phyloP scores from a whole-genome alignment of 2,888 invertebrate species.

The Heliothis peltigera region DNA sequence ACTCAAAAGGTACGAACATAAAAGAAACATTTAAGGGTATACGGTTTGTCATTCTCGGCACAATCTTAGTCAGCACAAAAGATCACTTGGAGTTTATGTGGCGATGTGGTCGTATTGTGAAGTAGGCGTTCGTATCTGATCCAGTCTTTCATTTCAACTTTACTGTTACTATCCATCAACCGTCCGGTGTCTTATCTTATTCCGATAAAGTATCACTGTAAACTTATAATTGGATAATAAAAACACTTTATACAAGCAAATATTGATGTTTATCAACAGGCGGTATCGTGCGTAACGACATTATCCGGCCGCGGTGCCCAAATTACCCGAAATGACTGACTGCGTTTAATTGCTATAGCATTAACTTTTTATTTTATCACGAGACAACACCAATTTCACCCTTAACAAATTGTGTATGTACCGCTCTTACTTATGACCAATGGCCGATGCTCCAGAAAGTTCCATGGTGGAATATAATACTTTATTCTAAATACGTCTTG shows the following conservation, averaged over 20 bases:
- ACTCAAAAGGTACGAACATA: conserved; percentile 18
- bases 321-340: conserved; percentile 51
- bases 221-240: conserved; percentile 11
- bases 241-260: conserved; percentile 13
- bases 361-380: conserved; percentile 62
- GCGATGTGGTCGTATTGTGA: conserved; percentile 15
- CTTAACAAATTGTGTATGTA: conserved; percentile 34
- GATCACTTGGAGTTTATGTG: conserved; percentile 25
- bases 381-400: conserved; percentile 45
- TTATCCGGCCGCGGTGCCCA: conserved; percentile 32
- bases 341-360: conserved; percentile 59
- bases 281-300: conserved; percentile 36
- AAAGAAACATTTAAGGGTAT: conserved; percentile 13
- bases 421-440: conserved; percentile 13
- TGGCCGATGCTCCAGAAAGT: not conserved
- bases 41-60: not conserved
- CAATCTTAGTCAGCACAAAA: conserved; percentile 36
- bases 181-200: conserved; percentile 6
- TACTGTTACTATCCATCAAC: conserved; percentile 18
- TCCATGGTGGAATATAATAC: not conserved
- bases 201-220: conserved; percentile 5
- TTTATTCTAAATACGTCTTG: too few relatives aligned
- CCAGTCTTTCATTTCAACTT: conserved; percentile 37
- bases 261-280: conserved; percentile 43
- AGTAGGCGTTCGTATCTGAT: conserved; percentile 16